A percentile compares a stretch with the other conserved stretches of the same genome.
phyloP scores from a whole-genome alignment of 2,113 vertebrate species.

The Solea solea region DNA sequence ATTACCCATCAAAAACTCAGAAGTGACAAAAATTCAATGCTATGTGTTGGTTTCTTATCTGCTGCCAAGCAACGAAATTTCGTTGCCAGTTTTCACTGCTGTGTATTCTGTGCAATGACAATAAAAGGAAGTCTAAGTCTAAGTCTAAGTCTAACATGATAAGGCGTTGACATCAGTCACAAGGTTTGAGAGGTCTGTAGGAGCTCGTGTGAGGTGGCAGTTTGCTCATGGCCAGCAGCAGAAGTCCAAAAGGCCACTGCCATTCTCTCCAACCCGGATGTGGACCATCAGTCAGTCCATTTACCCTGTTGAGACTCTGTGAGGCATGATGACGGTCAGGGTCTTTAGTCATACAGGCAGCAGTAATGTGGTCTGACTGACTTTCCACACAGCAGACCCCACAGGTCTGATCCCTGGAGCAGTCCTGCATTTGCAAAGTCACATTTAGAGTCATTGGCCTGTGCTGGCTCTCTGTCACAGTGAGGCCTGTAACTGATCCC shows the following conservation, averaged over 20 bases:
- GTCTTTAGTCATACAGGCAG: slow-evolving; percentile 59
- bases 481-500: slow-evolving; percentile 73
- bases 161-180: background rate
- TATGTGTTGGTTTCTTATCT: too few relatives aligned
- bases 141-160: too few relatives aligned
- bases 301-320: slow-evolving; percentile 64
- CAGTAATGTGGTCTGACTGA: slow-evolving; percentile 70
- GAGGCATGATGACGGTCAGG: slow-evolving; percentile 61
- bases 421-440: slow-evolving; percentile 66
- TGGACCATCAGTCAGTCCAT: slow-evolving; percentile 56
- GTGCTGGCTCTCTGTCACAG: slow-evolving; percentile 55
- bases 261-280: slow-evolving; percentile 70
- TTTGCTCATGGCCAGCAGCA: background rate
- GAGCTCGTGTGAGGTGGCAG: too few relatives aligned
- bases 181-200: background rate
- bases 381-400: slow-evolving; percentile 58
- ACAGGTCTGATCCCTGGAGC: slow-evolving; percentile 53
- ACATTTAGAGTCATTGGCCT: slow-evolving; percentile 67
- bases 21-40: too few relatives aligned
- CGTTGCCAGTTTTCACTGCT: too few relatives aligned
- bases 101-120: too few relatives aligned
- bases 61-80: too few relatives aligned
- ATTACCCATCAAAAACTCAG: too few relatives aligned
- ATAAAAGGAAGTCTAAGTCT: too few relatives aligned
- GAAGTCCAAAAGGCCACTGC: slow-evolving; percentile 2